Evolutionary conservation across 2,113 vertebrate genomes (phyloP).

Genomic region (Uria lomvia): DNA sequence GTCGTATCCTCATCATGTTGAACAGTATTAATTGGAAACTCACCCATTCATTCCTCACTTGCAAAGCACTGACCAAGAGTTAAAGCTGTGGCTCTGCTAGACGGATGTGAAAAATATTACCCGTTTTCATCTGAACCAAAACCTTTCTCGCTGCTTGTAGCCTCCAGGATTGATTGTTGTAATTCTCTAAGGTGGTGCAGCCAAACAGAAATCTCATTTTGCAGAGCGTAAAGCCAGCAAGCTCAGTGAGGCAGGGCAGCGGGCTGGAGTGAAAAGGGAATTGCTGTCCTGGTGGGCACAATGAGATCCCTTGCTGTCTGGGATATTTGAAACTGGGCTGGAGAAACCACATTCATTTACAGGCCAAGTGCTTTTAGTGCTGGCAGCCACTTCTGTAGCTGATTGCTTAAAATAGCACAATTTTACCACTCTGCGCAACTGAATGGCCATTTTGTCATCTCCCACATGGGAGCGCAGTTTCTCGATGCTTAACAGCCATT

Average conservation of each 20-base stretch:
- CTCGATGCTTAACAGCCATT: neutral
- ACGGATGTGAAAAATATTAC: neutral
- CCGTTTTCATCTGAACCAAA: neutral
- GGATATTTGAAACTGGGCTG: neutral
- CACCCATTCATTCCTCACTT: neutral
- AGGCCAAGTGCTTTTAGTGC: neutral
- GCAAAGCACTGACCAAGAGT: neutral
- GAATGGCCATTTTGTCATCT: neutral
- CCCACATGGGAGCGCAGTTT: fast-evolving
- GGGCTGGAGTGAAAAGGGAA: neutral
- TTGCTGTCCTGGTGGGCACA: neutral
- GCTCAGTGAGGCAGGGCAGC: neutral
- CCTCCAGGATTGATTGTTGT: neutral
- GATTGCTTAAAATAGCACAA: neutral
- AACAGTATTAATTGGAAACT: neutral
- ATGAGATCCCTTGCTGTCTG: neutral
- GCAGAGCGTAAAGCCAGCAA: neutral
- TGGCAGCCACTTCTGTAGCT: neutral
- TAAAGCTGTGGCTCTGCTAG: neutral
- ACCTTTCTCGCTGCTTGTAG: neutral
- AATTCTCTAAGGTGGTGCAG: neutral
- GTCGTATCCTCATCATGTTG: neutral
- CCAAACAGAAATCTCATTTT: slow-evolving; percentile 28
- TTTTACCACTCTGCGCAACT: neutral
- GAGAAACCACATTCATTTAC: slow-evolving; percentile 74